A percentile compares a stretch with the other conserved stretches of the same genome.
Conservation (phyloP, 1,140 invertebrate species). For the Drosophila guanche region DNA sequence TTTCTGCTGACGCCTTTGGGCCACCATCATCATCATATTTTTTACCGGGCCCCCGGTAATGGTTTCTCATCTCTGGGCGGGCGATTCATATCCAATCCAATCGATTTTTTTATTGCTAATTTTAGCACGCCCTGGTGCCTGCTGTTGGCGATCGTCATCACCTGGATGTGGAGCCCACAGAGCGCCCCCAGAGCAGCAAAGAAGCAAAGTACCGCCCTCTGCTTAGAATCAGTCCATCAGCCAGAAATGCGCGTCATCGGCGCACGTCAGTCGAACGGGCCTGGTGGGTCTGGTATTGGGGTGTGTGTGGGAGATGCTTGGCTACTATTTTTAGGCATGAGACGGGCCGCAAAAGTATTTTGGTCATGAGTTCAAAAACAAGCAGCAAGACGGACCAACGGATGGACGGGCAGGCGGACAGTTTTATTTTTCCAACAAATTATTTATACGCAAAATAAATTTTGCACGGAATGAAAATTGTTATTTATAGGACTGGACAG, state of each 20-base stretch:
- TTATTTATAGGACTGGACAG: conserved; percentile 66
- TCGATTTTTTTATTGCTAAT: conserved; percentile 38
- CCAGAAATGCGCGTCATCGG: conserved; percentile 64
- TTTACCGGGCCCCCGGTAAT: conserved; percentile 20
- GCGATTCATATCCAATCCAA: conserved; percentile 18
- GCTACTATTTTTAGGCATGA: conserved; percentile 72
- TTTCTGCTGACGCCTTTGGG: conserved; percentile 50
- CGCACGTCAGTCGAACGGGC: conserved; percentile 63
- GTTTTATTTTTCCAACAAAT: conserved; percentile 75
- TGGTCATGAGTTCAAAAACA: conserved; percentile 77
- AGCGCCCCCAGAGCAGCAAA: conserved; percentile 1
- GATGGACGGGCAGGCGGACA: conserved; percentile 34
- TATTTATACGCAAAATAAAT: conserved; percentile 69
- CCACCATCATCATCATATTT: conserved; percentile 22
- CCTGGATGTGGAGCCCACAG: conserved; percentile 53
- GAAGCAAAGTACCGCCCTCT: conserved; percentile 16
- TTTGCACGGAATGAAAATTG: conserved; percentile 59
- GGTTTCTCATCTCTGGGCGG: conserved; percentile 21
- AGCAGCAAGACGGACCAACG: conserved; percentile 21
- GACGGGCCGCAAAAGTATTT: conserved; percentile 75
- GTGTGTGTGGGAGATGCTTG: conserved; percentile 34
- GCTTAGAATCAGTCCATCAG: conserved; percentile 54
- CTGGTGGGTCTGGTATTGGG: conserved; percentile 9
- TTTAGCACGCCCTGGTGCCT: conserved; percentile 38
- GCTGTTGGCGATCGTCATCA: conserved; percentile 53